Percentiles rank a stretch among this genome's conserved stretches.
Conservation (phyloP, 2,113 vertebrate species). For the Cisticola juncidis region DNA sequence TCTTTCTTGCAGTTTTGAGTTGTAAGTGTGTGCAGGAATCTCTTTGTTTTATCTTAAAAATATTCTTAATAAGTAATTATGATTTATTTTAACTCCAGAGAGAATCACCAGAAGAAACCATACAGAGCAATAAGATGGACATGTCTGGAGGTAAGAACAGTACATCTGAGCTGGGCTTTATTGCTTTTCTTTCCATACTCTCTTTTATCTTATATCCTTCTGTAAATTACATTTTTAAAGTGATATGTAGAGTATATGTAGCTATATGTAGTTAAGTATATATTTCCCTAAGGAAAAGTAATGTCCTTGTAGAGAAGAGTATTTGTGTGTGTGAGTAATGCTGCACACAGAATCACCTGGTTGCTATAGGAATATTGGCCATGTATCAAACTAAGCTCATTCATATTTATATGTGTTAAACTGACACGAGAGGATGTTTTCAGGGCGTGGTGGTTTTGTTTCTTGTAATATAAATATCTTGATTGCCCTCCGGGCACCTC, state of each 20-base stretch:
- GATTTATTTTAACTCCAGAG: conserved; percentile 77
- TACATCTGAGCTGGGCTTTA: background rate
- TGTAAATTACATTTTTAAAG: background rate
- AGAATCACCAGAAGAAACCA: conserved; percentile 90
- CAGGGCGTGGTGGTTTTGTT: background rate
- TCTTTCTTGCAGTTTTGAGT: background rate
- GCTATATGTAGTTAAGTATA: background rate
- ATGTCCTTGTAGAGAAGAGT: background rate
- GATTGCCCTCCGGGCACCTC: background rate
- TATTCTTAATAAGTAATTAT: background rate
- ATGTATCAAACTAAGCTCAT: background rate
- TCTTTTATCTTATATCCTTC: background rate
- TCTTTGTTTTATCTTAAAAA: background rate
- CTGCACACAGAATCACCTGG: background rate
- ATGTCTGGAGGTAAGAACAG: conserved; percentile 79
- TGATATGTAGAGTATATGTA: background rate
- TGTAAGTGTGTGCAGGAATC: background rate
- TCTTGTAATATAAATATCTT: background rate
- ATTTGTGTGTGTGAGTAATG: background rate
- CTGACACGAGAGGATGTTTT: background rate
- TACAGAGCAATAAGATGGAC: conserved; percentile 91
- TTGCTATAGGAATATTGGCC: background rate
- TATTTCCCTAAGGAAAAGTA: background rate
- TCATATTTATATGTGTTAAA: background rate
- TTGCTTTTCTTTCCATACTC: background rate